Conservation (phyloP, 2,888 invertebrate genomes). For the Melikaiella ostensackeni region DNA sequence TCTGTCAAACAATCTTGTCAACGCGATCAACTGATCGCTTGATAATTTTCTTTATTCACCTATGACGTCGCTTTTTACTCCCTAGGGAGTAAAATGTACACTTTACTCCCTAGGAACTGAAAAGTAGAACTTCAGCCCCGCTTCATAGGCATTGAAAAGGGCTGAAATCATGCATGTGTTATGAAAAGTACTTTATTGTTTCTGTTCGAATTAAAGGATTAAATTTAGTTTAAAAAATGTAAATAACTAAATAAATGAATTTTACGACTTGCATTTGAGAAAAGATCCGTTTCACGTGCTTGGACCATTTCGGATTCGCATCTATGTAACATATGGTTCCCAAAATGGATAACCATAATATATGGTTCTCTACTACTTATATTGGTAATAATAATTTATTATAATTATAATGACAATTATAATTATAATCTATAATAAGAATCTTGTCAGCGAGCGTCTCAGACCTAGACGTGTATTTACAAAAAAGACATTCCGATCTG, state of each 20-base stretch:
- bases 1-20: no score
- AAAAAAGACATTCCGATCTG: slow-evolving; percentile 41
- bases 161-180: no score
- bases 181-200: neutral
- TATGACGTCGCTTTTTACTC: no score
- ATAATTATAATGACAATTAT: slow-evolving; percentile 5
- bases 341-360: slow-evolving; percentile 23
- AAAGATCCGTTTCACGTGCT: neutral
- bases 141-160: no score
- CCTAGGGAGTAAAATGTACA: no score
- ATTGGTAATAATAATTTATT: neutral
- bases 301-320: slow-evolving; percentile 8
- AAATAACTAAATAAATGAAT: neutral
- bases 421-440: slow-evolving; percentile 1
- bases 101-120: no score
- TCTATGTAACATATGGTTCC: slow-evolving; percentile 3
- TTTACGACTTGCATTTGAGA: slow-evolving; percentile 4
- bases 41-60: no score
- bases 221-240: neutral
- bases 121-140: no score
- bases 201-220: neutral
- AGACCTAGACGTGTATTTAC: neutral
- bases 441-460: slow-evolving; percentile 23
- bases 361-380: slow-evolving; percentile 29
- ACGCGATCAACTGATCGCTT: no score